Base-by-base conservation (phyloP, 2,113 vertebrate species). In the Chaenogobius annularis region DNA sequence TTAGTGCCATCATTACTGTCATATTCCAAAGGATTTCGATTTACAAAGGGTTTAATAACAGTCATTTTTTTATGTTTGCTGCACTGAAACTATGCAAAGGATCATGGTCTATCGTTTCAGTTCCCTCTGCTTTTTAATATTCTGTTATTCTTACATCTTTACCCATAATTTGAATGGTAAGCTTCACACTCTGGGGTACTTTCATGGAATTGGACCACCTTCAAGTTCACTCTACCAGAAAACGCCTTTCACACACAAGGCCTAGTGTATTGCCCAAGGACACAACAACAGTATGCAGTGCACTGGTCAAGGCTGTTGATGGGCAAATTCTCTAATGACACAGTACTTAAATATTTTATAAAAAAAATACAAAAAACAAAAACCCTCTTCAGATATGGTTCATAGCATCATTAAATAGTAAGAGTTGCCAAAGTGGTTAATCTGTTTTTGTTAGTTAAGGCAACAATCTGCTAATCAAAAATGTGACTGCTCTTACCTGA, bases 401-500 rank as follows among this genome's bases (percentile, higher is more conserved):
- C 37, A 40, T 40, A 40, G 37, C 37, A 40, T 40, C 37, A 40
- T 40, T 7, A 40, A 40, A 40, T 40, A 40, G 37, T 7, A 0
- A 40, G 37, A 31, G 1, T 31, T 31, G 26, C 26, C 26, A 31
- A 31, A 1, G 26, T 31, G 26, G 26, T 31, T 1, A 31, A 31
- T 31, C 26, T 31, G 26, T 40, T 40, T 40, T 40, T 40, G 37
- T 7, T 7, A 9, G 8, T 40, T 40, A 40, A 40, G 8, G 37
- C 37, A 7, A 40, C 37, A 40, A 40, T 40, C 3, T 40, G 8
- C 37, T 9, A 40, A 54, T 1, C 1, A 54, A 55, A 55, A 20
- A 55, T 58, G 46, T 6, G 1, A 5, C 17, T 23, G 31, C 22
- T 75, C 93, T 94, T 90, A 98, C 97, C 95, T 86, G 93, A 84